Base-by-base conservation (phyloP, 2,797 vertebrate genomes). In the Potorous gilbertii region DNA sequence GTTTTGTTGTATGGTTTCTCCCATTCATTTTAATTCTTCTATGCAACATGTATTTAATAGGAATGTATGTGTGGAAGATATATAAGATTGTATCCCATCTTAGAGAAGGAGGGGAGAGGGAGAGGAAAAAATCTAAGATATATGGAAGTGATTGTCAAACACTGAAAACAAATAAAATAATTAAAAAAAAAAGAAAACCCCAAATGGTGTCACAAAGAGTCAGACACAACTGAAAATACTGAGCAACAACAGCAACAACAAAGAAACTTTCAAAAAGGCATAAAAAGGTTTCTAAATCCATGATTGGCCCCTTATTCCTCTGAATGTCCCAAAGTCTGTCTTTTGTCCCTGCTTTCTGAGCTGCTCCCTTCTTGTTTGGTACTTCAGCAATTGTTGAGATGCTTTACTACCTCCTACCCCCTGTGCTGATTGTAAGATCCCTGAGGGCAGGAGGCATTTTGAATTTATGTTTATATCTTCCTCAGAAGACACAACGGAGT, bases 401-500 rank as follows among this genome's bases (percentile, higher is more conserved):
- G 29, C 14, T 55, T 31, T 1, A 93, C 40, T n/a, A 6, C 59
- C 27, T 9, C 57, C 31, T 5, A 93, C 52, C 31, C 10, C 57
- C 24, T 2, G 8, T 91, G 34, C 12, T 24, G 11, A 81, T 34
- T 40, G 12, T 40, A 54, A 93, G 59, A 0, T 24, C 54, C 46
- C 13, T 3, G 27, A n/a, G 54, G 87, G 10, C 27, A 21, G 27
- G 59, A 18, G 3, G 55, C 34, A 1, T 0, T 40, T 55, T 56
- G 52, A 54, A 54, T 55, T 55, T n/a, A 34, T 2, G 31, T 31
- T 6, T 24, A 0, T 27, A 0, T 0, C 50, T 10, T 16, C 29
- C 91, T 27, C 3, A 27, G 54, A 29, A 14, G 46, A 55, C 74
- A 56, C 56, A 40, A 28, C 16, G 13, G 0, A n/a, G n/a, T n/a